Evolutionary conservation across 23 tunicate species (phyloP).

Genomic region (Clavelina lepadiformis): DNA sequence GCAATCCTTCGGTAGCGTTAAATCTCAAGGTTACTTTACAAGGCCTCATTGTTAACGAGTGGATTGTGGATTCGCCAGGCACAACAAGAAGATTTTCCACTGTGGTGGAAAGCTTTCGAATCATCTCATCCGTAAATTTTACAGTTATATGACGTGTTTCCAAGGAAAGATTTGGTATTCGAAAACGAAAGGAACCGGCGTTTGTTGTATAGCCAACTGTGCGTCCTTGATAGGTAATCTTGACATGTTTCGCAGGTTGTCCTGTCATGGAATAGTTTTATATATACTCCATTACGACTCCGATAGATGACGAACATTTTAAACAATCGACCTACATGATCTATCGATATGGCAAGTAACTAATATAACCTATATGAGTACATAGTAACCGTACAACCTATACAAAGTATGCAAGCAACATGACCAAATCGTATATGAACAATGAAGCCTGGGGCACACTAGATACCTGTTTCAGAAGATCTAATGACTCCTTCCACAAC

Average conservation of each 20-base stretch:
- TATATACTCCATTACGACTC: too few species aligned
- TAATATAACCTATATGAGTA: too few species aligned
- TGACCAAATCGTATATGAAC: neutral
- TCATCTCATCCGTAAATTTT: slow-evolving; percentile 60
- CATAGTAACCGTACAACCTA: too few species aligned
- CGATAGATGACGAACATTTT: too few species aligned
- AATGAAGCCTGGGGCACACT: neutral
- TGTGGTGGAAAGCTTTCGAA: slow-evolving; percentile 42
- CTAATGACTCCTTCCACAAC: slow-evolving; percentile 75
- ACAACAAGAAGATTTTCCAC: slow-evolving; percentile 64
- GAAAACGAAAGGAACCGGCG: slow-evolving; percentile 67
- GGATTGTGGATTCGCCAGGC: slow-evolving; percentile 63
- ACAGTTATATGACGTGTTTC: slow-evolving; percentile 70
- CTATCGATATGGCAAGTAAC: too few species aligned
- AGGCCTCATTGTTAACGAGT: slow-evolving; percentile 45
- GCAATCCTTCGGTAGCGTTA: slow-evolving; percentile 44
- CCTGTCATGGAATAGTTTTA: too few species aligned
- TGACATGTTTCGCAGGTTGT: slow-evolving; percentile 33
- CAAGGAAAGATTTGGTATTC: slow-evolving; percentile 45
- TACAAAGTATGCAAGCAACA: neutral
- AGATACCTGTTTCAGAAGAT: slow-evolving; percentile 37
- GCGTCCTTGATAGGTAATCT: slow-evolving; percentile 63
- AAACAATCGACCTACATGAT: too few species aligned
- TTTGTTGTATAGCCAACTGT: slow-evolving; percentile 73
- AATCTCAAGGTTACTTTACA: slow-evolving; percentile 16